Percentiles rank a stretch among this genome's conserved stretches.
These are phyloP conservation scores for Bujurquina vittata DNA, from an alignment of 2,113 vertebrate species.

Conservation along the genomic window DNA sequence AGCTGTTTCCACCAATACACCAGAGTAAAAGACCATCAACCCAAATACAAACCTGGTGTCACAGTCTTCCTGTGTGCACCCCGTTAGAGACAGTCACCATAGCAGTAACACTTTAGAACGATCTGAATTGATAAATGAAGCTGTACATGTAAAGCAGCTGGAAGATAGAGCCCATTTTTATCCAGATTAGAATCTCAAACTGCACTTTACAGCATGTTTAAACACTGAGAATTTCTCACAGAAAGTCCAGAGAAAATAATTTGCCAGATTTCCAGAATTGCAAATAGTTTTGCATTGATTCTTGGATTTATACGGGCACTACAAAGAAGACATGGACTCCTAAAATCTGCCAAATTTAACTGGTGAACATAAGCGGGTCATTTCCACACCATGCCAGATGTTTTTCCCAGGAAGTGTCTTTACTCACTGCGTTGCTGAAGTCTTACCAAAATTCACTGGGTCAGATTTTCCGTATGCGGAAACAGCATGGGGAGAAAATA, in stretches of 20 bases:
- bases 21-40: background rate
- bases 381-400: background rate
- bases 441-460: background rate
- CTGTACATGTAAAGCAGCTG: background rate
- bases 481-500: background rate
- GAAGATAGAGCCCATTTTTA: too few species aligned
- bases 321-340: background rate
- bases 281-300: background rate
- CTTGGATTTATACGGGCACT: background rate
- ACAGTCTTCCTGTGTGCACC: background rate
- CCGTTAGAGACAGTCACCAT: background rate
- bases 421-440: background rate
- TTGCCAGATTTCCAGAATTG: background rate
- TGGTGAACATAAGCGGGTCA: background rate
- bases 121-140: background rate
- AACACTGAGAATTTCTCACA: background rate
- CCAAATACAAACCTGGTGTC: background rate
- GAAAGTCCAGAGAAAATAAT: background rate
- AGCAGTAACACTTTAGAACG: background rate
- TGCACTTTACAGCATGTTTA: too few species aligned
- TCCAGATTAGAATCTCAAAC: too few species aligned
- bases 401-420: constrained; percentile 3
- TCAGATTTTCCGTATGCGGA: background rate
- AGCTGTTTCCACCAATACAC: background rate
- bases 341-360: too few species aligned